Percentiles rank a stretch among this genome's conserved stretches.
phyloP scores from a whole-genome alignment of 2,113 vertebrate genomes.

The Pseudonaja textilis region DNA sequence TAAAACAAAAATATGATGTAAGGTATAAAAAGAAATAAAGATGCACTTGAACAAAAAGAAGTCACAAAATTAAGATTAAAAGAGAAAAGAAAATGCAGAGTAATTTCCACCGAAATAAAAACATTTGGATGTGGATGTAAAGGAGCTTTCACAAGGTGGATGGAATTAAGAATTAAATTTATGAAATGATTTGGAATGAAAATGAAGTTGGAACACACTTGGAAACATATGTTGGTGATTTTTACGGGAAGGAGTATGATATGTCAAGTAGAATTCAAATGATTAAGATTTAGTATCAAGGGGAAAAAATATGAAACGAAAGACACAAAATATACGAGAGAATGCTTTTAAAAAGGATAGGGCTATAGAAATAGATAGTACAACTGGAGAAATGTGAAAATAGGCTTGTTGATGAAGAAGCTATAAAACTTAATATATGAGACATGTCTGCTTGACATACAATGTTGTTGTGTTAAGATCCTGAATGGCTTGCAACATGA shows the following conservation, averaged over 20 bases:
- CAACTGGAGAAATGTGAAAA: neutral
- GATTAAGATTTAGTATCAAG: neutral
- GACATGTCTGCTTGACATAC: neutral
- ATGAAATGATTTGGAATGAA: neutral
- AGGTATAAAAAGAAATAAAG: neutral
- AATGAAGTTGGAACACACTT: neutral
- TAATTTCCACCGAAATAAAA: neutral
- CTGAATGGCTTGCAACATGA: neutral
- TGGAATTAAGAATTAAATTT: neutral
- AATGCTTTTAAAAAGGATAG: neutral
- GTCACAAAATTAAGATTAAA: neutral
- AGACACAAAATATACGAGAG: neutral
- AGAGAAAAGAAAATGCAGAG: neutral
- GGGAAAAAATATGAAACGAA: neutral
- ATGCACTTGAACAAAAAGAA: neutral
- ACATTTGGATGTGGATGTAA: neutral
- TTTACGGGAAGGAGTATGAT: neutral
- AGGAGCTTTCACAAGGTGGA: neutral
- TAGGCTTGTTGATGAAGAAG: neutral
- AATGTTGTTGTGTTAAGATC: neutral
- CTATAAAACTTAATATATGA: neutral
- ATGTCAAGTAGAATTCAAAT: neutral
- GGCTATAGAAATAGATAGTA: neutral
- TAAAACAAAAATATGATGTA: neutral
- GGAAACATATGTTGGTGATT: neutral